These are phyloP conservation scores for Phalanger gymnotis DNA, from an alignment of 2,797 vertebrate species.

Conservation along the genomic window DNA sequence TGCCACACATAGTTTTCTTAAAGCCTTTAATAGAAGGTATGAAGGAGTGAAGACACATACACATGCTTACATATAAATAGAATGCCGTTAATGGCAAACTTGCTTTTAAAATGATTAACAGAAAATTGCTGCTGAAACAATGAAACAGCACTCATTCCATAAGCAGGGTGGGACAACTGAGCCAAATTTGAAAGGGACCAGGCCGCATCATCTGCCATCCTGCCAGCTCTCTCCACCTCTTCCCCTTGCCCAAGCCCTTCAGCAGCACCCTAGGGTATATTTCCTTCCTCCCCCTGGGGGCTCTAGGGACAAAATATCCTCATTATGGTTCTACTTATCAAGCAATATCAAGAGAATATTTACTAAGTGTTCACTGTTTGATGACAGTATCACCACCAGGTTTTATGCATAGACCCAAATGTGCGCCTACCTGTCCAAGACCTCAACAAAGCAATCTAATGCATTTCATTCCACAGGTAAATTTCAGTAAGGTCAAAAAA, in stretches of 20 bases:
- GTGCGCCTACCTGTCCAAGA: constrained; percentile 33
- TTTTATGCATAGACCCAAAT: constrained; percentile 72
- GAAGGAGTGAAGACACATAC: background rate
- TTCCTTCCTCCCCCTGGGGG: background rate
- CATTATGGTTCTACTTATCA: background rate
- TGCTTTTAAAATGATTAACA: constrained; percentile 38
- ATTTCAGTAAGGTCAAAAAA: constrained; percentile 46
- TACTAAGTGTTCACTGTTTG: constrained; percentile 64
- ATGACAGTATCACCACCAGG: constrained; percentile 62
- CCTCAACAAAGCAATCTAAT: constrained; percentile 70
- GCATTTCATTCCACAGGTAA: constrained; percentile 51
- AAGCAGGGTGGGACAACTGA: background rate
- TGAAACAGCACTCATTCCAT: constrained; percentile 29
- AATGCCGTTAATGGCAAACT: constrained; percentile 11
- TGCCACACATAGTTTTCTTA: background rate
- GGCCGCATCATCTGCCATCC: background rate
- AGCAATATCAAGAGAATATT: constrained; percentile 51
- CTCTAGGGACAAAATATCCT: background rate
- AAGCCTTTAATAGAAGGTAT: background rate
- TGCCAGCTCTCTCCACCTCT: background rate
- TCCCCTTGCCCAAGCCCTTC: background rate
- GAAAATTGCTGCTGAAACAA: constrained; percentile 47
- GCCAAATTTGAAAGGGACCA: background rate
- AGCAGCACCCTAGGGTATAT: background rate
- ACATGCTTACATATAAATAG: background rate